Evolutionary conservation across 2,888 invertebrate species (phyloP).

Genomic region (Alviniconcha strummeri): DNA sequence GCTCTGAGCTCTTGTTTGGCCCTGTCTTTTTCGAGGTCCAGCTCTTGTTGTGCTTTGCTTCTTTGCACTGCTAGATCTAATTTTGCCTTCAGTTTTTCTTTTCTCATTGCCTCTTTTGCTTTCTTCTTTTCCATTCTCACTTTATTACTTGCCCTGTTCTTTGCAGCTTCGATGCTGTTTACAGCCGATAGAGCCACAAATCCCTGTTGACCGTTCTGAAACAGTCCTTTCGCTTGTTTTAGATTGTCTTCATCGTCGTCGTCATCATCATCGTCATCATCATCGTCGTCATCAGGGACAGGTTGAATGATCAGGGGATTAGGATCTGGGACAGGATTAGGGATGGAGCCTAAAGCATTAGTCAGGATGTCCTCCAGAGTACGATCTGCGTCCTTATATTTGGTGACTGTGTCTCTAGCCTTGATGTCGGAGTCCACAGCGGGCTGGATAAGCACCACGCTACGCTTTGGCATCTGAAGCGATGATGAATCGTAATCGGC

Average conservation of each 20-base stretch:
- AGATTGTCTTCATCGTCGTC: conserved; percentile 2
- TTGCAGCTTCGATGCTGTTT: background rate
- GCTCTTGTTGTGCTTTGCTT: background rate
- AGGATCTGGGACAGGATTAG: conserved; percentile 6
- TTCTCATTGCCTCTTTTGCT: background rate
- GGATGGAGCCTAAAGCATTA: conserved; percentile 7
- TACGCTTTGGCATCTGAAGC: background rate
- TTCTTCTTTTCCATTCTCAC: conserved; percentile 18
- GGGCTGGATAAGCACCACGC: background rate
- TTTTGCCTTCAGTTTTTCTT: conserved; percentile 2
- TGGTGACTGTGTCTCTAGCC: conserved; percentile 2
- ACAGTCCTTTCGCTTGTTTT: too few relatives aligned
- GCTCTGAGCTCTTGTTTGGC: conserved; percentile 5
- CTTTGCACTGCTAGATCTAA: background rate
- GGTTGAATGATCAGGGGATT: background rate
- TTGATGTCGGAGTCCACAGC: background rate
- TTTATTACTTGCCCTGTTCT: background rate
- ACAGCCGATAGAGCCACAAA: conserved; percentile 9
- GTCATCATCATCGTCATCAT: conserved; percentile 17
- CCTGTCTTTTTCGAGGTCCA: background rate
- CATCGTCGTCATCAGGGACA: background rate
- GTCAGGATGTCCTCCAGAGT: conserved; percentile 30
- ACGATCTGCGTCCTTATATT: conserved; percentile 28
- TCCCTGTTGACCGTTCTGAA: background rate
- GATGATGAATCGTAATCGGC: background rate